These are phyloP conservation scores for Agrenia bidenticulata DNA, from an alignment of 2,888 invertebrate genomes.

Conservation along the genomic window DNA sequence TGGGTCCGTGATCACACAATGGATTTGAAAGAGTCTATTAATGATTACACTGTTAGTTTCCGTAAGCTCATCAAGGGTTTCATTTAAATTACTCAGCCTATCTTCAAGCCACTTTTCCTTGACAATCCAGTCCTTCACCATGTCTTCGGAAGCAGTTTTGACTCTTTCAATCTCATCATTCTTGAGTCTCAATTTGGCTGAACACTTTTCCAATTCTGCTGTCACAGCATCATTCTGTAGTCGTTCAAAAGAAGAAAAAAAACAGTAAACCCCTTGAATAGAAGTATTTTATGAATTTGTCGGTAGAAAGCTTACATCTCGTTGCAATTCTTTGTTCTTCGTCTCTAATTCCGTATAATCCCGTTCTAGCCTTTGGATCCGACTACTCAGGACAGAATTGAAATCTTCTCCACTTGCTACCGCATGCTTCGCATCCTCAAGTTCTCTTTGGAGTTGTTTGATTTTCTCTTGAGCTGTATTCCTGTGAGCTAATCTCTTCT, in stretches of 20 bases:
- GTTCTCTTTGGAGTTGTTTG: conserved; percentile 30
- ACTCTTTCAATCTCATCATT: conserved; percentile 11
- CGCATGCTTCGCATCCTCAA: conserved; percentile 18
- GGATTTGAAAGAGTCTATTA: too few species aligned
- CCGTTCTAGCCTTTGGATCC: conserved; percentile 29
- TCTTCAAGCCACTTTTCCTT: conserved; percentile 9
- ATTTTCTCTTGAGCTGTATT: conserved; percentile 26
- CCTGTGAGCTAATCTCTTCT: conserved; percentile 27
- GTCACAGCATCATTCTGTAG: neutral
- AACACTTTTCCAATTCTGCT: conserved; percentile 14
- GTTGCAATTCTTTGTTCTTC: conserved; percentile 1
- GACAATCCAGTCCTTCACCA: neutral
- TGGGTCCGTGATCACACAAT: neutral
- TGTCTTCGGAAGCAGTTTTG: neutral
- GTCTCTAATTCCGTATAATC: conserved; percentile 23
- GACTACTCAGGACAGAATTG: conserved; percentile 21
- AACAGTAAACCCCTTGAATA: neutral
- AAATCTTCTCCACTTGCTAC: conserved; percentile 28
- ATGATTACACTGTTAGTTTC: conserved; percentile 14
- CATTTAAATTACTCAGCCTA: conserved; percentile 4
- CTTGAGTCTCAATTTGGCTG: conserved; percentile 6
- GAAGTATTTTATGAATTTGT: neutral
- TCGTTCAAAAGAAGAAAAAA: neutral
- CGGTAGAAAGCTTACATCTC: conserved; percentile 6
- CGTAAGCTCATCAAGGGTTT: conserved; percentile 8